Percentiles rank a stretch among this genome's conserved stretches.
Evolutionary conservation across 2,113 vertebrate species (phyloP).

Genomic region (Scortum barcoo): DNA sequence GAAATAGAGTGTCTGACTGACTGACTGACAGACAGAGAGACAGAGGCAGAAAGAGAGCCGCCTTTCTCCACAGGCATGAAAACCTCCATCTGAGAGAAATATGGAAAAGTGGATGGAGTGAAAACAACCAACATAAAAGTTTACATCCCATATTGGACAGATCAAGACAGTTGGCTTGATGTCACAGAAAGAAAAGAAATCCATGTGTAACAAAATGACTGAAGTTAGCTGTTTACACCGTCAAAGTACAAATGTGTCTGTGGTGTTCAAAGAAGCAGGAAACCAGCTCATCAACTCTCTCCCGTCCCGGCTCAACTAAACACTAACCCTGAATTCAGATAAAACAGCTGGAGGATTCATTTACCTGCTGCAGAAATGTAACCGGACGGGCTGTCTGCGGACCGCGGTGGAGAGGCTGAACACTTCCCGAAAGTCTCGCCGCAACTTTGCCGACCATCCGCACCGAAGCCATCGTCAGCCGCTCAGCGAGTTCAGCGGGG

Average conservation of each 20-base stretch:
- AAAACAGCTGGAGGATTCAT: rapidly evolving
- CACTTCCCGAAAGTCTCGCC: slow-evolving; percentile 72
- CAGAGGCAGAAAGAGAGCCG: background rate
- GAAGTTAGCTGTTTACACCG: background rate
- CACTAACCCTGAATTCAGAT: too few species aligned
- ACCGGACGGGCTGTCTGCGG: slow-evolving; percentile 14
- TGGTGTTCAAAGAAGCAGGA: slow-evolving; percentile 16
- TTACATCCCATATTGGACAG: background rate
- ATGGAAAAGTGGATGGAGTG: background rate
- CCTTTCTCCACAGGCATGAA: background rate
- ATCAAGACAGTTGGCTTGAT: background rate
- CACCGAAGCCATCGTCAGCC: slow-evolving; percentile 71
- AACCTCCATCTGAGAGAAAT: background rate
- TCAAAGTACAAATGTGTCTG: background rate
- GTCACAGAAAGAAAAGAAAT: background rate
- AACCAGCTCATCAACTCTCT: background rate
- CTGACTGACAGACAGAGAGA: background rate
- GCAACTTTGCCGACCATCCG: slow-evolving; percentile 76
- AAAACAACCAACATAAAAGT: background rate
- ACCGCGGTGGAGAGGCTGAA: slow-evolving; percentile 41
- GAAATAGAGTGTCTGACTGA: background rate
- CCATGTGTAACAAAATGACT: background rate
- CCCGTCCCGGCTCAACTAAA: too few species aligned
- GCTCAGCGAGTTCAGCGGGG: background rate
- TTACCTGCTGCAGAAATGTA: slow-evolving; percentile 70